Conservation (phyloP, 2,113 vertebrate species). For the Mus pahari region DNA sequence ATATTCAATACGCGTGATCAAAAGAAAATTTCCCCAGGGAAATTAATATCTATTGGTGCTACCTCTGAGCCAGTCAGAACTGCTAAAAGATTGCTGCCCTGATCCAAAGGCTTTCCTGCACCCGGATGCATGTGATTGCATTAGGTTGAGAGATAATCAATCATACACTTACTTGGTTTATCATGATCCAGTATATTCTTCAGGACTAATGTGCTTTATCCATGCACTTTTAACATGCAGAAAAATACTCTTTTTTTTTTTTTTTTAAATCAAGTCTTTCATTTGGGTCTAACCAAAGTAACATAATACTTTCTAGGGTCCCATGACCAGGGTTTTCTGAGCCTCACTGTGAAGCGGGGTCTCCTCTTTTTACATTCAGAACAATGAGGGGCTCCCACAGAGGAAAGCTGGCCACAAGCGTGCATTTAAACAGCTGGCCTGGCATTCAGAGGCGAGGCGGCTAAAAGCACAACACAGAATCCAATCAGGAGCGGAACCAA, state of each 20-base stretch:
- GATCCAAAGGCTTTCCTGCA: not conserved
- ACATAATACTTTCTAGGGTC: not conserved
- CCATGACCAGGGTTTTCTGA: not conserved
- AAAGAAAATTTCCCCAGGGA: conserved; percentile 70
- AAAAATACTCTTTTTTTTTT: not conserved
- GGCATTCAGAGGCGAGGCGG: not conserved
- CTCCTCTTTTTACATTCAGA: not conserved
- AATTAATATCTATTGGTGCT: conserved; percentile 51
- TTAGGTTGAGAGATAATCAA: not conserved
- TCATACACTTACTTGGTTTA: not conserved
- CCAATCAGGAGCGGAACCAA: not conserved
- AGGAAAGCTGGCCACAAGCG: not conserved
- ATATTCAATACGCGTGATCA: not conserved
- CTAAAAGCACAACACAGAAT: not conserved
- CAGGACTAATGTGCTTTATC: not conserved
- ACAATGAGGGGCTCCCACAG: not conserved
- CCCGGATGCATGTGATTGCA: not conserved
- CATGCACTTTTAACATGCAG: not conserved
- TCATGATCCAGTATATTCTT: not conserved
- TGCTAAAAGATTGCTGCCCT: not conserved
- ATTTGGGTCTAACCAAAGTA: not conserved
- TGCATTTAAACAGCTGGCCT: not conserved
- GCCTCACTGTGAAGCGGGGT: not conserved
- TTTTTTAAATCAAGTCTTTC: not conserved
- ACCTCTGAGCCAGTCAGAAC: conserved; percentile 14